Percentiles rank a stretch among this genome's conserved stretches.
Evolutionary conservation across 2,888 invertebrate genomes (phyloP).

Genomic region (Pseudeuparius sepicola): DNA sequence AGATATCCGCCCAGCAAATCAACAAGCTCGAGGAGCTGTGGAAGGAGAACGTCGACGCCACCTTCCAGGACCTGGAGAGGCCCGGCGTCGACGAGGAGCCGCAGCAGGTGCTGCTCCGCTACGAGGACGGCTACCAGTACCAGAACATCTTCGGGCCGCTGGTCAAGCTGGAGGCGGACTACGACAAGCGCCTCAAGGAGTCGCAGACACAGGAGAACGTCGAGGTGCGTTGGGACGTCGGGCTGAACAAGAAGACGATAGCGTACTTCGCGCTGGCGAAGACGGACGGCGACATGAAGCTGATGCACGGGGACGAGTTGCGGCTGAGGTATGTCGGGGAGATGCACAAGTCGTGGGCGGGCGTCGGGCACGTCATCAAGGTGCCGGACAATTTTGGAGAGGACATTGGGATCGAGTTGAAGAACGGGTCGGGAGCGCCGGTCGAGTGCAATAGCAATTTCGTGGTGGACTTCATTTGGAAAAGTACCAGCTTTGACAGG

Average conservation of each 20-base stretch:
- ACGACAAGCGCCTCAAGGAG: slow-evolving; percentile 95
- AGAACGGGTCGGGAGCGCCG: slow-evolving; percentile 84
- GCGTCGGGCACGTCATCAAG: slow-evolving; percentile 95
- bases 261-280: slow-evolving; percentile 96
- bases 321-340: slow-evolving; percentile 83
- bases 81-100: slow-evolving; percentile 98
- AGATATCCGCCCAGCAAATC: slow-evolving; percentile 95
- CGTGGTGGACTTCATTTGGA: slow-evolving; percentile 98
- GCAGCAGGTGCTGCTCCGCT: slow-evolving; percentile 67
- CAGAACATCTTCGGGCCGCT: slow-evolving; percentile 96
- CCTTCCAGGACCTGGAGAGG: slow-evolving; percentile 95
- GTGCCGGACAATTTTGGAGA: slow-evolving; percentile 95
- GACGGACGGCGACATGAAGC: slow-evolving; percentile 96
- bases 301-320: slow-evolving; percentile 98
- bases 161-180: slow-evolving; percentile 95
- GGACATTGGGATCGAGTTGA: slow-evolving; percentile 94
- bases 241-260: slow-evolving; percentile 94
- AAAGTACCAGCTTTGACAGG: slow-evolving; percentile 96
- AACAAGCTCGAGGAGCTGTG: slow-evolving; percentile 97
- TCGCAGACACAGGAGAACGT: slow-evolving; percentile 98
- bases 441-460: slow-evolving; percentile 91
- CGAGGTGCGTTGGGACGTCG: slow-evolving; percentile 97
- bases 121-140: slow-evolving; percentile 99
- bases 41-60: slow-evolving; percentile 97
- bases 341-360: slow-evolving; percentile 91